Conservation (phyloP, 2,888 invertebrate species). For the Aphodius sticticus region DNA sequence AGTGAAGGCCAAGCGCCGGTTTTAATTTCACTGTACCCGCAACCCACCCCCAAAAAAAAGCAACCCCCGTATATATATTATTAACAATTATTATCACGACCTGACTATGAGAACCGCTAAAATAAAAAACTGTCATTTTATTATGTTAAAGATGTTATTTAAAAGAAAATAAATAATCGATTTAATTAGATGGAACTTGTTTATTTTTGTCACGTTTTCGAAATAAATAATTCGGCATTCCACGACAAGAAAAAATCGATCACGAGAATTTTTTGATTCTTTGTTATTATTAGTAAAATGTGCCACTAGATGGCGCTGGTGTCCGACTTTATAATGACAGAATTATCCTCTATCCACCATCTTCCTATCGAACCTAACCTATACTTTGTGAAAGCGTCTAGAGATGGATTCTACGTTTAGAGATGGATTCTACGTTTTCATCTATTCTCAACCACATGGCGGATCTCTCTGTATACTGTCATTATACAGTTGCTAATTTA, state of each 20-base stretch:
- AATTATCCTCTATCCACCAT: neutral
- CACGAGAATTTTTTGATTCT: neutral
- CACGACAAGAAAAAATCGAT: neutral
- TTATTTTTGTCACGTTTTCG: conserved; percentile 13
- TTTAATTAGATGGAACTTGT: conserved; percentile 17
- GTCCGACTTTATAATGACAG: neutral
- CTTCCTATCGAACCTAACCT: too few species aligned
- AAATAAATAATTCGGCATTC: conserved; percentile 6
- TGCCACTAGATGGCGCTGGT: neutral
- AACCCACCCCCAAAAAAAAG: conserved; percentile 28
- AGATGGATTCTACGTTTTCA: too few species aligned
- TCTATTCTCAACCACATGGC: too few species aligned
- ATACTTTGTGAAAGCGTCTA: too few species aligned
- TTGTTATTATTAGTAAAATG: neutral
- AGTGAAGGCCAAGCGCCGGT: conserved; percentile 33
- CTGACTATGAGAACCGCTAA: neutral
- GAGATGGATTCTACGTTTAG: too few species aligned
- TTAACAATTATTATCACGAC: conserved; percentile 11
- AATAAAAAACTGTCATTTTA: conserved; percentile 37
- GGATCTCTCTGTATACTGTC: neutral
- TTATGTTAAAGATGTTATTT: conserved; percentile 38
- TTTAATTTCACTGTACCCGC: conserved; percentile 16
- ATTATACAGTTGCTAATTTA: conserved; percentile 4
- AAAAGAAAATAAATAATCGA: conserved; percentile 35
- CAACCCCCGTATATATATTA: conserved; percentile 19